These are phyloP conservation scores for Cephalotes varians DNA, from an alignment of 2,888 invertebrate species.

Conservation along the genomic window DNA sequence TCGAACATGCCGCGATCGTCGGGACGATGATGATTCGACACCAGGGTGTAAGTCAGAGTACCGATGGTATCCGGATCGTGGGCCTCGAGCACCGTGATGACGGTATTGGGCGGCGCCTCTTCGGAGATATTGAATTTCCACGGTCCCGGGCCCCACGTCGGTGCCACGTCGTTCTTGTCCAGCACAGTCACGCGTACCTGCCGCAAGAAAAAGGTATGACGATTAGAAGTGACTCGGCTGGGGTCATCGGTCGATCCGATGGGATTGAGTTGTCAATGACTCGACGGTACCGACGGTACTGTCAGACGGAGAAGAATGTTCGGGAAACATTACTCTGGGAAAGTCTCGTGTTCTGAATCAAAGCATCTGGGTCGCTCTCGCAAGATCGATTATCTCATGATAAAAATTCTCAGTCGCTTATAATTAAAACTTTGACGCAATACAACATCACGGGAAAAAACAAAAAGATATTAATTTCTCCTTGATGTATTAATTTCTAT, in stretches of 20 bases:
- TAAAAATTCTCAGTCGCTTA: not conserved
- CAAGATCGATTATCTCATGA: slow-evolving; percentile 14
- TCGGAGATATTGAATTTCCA: slow-evolving; percentile 93
- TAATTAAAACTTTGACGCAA: slow-evolving; percentile 3
- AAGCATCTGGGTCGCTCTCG: not conserved
- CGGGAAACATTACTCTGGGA: slow-evolving; percentile 17
- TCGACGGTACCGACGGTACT: slow-evolving; percentile 22
- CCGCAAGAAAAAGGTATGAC: slow-evolving; percentile 80
- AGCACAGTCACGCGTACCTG: slow-evolving; percentile 95
- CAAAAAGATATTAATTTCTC: not conserved
- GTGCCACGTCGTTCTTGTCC: slow-evolving; percentile 98
- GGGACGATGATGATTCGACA: slow-evolving; percentile 57
- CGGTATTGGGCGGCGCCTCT: slow-evolving; percentile 93
- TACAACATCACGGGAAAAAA: not conserved
- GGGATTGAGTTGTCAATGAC: slow-evolving; percentile 37
- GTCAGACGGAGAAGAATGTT: slow-evolving; percentile 29
- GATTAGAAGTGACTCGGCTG: slow-evolving; percentile 22
- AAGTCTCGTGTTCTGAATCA: slow-evolving; percentile 14
- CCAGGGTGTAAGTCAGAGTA: slow-evolving; percentile 86
- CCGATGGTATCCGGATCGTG: slow-evolving; percentile 95
- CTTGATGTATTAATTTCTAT: not conserved
- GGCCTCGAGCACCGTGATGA: slow-evolving; percentile 92
- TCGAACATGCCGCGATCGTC: slow-evolving; percentile 27
- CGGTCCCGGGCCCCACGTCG: slow-evolving; percentile 92
- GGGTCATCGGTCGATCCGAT: slow-evolving; percentile 28